Percentiles rank a stretch among this genome's conserved stretches.
Conservation (phyloP, 2,797 vertebrate genomes). For the Linurgus olivaceus region DNA sequence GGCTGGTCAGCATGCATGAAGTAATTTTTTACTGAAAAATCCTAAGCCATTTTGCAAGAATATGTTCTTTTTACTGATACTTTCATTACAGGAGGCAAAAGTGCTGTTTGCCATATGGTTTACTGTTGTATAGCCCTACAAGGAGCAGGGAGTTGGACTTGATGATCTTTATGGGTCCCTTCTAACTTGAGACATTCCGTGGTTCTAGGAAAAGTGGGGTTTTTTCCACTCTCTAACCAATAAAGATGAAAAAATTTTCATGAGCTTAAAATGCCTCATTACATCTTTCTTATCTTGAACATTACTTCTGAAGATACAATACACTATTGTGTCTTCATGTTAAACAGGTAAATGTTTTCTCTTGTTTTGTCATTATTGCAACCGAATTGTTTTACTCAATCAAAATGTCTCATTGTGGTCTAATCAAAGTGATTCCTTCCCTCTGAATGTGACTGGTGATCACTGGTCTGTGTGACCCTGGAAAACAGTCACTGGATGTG, state of each 20-base stretch:
- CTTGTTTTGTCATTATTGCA: not conserved
- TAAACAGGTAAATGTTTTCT: not conserved
- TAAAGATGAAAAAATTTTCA: not conserved
- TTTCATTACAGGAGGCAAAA: not conserved
- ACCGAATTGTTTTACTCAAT: not conserved
- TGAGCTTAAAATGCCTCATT: not conserved
- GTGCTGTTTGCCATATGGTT: not conserved
- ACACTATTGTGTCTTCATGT: not conserved
- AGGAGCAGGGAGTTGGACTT: not conserved
- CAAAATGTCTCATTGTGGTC: not conserved
- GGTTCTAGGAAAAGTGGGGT: accelerated
- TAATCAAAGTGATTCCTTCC: not conserved
- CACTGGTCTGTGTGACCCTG: not conserved
- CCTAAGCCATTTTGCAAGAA: not conserved
- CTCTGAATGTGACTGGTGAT: not conserved
- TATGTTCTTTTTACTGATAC: not conserved
- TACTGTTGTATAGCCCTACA: not conserved
- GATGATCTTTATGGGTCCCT: not conserved
- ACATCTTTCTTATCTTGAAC: not conserved
- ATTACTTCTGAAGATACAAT: not conserved
- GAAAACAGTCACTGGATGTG: not conserved
- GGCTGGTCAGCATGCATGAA: accelerated
- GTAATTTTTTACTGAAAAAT: not conserved
- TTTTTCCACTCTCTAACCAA: not conserved
- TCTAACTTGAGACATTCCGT: not conserved